Base-by-base conservation (phyloP, 2,888 invertebrate genomes). In the Stenotaenia linearis region DNA sequence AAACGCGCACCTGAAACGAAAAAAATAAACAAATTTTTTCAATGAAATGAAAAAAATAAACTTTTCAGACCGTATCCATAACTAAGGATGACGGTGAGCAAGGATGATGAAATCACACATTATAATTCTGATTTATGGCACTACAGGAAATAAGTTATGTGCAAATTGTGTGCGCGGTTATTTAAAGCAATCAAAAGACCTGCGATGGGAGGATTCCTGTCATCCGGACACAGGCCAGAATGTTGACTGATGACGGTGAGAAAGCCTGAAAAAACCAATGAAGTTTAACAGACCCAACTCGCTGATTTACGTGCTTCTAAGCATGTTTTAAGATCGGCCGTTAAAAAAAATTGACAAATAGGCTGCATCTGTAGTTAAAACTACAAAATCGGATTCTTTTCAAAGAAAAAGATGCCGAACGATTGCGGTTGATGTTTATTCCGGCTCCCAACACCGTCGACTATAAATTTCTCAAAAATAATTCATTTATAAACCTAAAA, bases 181-280 rank as follows among this genome's bases (percentile, higher is more conserved):
- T 69, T 69, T 69, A 15, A 69, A 28, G 69, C 25, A 10, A 69
- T 69, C 69, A 69, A 69, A 69, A 28, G n/a, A 10, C 28, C n/a
- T 69, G 50, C 25, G 69, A n/a, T 69, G 69, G 69, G 69, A 69
- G 69, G 69, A 25, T 69, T 69, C 28, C 25, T 28, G 69, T 69
- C 69, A 28, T 28, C 69, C 69, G 69, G 69, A 69, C 69, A 69
- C 15, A 69, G 69, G 28, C 25, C 69, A 69, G 50, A 50, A 50
- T 69, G 69, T 69, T 69, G 69, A 69, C 69, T 69, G 69, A 69
- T 69, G 69, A 69, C 69, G 69, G 69, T 69, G 69, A 69, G 69
- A 69, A 50, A 50, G 50, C 28, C 69, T 25, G 69, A 12, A 69
- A 69, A 69, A 69, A 69, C 25, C 15, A n/a, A 69, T 69, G 69